These are phyloP conservation scores for Sturnus vulgaris DNA, from an alignment of 2,113 vertebrate genomes.

Conservation along the genomic window DNA sequence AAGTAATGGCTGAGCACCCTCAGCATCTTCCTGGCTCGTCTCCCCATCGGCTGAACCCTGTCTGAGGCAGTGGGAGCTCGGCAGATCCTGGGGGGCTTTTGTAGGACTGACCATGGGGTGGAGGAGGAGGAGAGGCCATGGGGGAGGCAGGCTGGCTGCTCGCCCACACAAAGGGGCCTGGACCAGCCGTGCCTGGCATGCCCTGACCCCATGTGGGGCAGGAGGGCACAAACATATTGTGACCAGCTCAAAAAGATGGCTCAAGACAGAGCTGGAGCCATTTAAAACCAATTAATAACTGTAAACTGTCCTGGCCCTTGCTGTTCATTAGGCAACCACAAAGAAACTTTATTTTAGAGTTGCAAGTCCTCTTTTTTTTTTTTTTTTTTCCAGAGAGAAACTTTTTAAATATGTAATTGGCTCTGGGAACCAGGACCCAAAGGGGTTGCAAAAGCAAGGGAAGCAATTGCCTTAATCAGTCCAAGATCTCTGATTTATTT, in stretches of 20 bases:
- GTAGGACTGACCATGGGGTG: not conserved
- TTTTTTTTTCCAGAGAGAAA: constrained; percentile 10
- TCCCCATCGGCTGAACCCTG: accelerated
- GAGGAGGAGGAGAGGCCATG: not conserved
- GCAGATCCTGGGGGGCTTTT: not conserved
- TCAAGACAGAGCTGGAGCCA: not conserved
- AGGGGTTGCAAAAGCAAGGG: constrained; percentile 61
- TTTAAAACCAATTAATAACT: constrained; percentile 67
- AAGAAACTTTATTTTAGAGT: constrained; percentile 69
- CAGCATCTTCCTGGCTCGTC: not conserved
- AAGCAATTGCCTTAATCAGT: constrained; percentile 65
- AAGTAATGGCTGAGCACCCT: not conserved
- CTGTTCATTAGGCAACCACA: constrained; percentile 61
- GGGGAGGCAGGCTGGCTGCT: not conserved
- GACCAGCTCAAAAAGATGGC: constrained; percentile 41
- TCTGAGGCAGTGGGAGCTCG: accelerated
- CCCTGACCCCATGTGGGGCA: not conserved
- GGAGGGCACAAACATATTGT: constrained; percentile 6
- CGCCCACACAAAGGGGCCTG: not conserved
- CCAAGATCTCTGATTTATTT: constrained; percentile 68
- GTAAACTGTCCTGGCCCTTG: constrained; percentile 40
- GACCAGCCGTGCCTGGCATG: accelerated
- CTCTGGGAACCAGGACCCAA: constrained; percentile 62
- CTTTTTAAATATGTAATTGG: constrained; percentile 72
- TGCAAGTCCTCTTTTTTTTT: constrained; percentile 12